phyloP scores from a whole-genome alignment of 2,113 vertebrate species.

The Ictalurus punctatus region DNA sequence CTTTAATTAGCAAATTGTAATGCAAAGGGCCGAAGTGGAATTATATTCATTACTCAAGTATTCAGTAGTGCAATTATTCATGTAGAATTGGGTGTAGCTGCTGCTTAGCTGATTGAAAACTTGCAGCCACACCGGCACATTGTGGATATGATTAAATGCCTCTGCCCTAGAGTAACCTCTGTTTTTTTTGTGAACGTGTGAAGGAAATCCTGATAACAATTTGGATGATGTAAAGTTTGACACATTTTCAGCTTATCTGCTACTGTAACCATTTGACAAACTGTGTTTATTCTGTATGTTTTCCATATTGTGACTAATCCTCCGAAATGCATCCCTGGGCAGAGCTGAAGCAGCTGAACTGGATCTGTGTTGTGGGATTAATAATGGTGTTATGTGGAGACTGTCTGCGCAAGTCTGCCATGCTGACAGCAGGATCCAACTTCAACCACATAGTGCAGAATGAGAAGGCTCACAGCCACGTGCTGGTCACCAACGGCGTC shows the following conservation, averaged over 20 bases:
- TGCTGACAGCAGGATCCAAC: conserved; percentile 96
- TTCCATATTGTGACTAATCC: background rate
- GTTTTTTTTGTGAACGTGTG: background rate
- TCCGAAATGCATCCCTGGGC: conserved; percentile 37
- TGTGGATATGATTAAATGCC: background rate
- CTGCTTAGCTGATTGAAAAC: background rate
- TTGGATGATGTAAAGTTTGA: background rate
- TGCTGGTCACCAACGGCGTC: conserved; percentile 89
- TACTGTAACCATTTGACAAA: background rate
- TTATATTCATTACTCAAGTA: background rate
- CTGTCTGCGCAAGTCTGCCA: conserved; percentile 88
- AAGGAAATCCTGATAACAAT: background rate
- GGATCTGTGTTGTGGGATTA: conserved; percentile 87
- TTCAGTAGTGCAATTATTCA: no score
- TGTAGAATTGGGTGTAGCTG: background rate
- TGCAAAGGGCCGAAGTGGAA: background rate
- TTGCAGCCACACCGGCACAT: background rate
- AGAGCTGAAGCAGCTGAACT: conserved; percentile 91
- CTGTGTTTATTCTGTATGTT: background rate
- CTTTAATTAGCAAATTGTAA: background rate
- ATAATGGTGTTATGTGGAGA: conserved; percentile 93
- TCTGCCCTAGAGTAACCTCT: background rate
- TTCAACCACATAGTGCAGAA: conserved; percentile 99
- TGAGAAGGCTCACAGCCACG: conserved; percentile 91
- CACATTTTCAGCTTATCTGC: background rate